phyloP scores from a whole-genome alignment of 2,113 vertebrate genomes.

The Actinemys pallida region DNA sequence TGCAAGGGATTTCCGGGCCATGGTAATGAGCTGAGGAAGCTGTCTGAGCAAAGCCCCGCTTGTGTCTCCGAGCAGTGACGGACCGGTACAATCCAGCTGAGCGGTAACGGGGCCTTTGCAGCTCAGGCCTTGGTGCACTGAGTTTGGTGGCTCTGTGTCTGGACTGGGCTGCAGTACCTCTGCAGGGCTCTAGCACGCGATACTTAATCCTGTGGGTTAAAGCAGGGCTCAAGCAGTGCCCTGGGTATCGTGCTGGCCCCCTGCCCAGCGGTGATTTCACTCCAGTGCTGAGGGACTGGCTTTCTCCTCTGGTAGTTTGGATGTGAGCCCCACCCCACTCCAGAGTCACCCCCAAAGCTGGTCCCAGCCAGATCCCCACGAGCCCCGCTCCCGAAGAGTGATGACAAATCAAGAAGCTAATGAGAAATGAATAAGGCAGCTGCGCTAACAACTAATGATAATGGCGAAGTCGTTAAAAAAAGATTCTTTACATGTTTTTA shows the following conservation, averaged over 20 bases:
- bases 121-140: background rate
- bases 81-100: background rate
- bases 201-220: no score
- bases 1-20: background rate
- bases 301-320: background rate
- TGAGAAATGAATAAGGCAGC: conserved; percentile 85
- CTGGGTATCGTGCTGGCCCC: no score
- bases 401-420: conserved; percentile 75
- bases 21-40: background rate
- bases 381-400: conserved; percentile 19
- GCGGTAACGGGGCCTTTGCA: background rate
- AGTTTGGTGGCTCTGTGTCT: background rate
- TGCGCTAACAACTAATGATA: conserved; percentile 81
- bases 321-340: background rate
- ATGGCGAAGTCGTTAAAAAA: conserved; percentile 83
- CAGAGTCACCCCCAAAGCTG: background rate
- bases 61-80: background rate
- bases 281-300: background rate
- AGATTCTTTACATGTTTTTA: conserved; percentile 85
- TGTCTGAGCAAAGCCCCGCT: background rate
- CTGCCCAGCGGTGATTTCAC: background rate
- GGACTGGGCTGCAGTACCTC: no score
- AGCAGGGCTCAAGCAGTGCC: no score
- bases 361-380: fast-evolving
- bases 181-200: background rate